phyloP scores from a whole-genome alignment of 2,888 invertebrate genomes.

The Eupithecia subumbrata region DNA sequence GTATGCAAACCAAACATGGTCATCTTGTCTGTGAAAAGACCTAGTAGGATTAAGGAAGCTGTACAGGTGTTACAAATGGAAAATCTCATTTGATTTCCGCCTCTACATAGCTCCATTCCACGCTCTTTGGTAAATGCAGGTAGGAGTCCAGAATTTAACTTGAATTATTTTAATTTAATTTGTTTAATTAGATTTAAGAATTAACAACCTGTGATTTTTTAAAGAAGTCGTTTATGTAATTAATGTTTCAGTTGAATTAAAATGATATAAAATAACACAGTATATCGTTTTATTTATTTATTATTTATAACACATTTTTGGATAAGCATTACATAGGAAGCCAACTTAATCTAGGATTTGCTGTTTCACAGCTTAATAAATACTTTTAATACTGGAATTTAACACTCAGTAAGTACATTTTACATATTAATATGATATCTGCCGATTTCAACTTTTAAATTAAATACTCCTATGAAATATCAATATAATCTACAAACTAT shows the following conservation, averaged over 20 bases:
- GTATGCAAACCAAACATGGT: not conserved
- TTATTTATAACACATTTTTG: conserved; percentile 6
- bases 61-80: not conserved
- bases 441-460: not conserved
- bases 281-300: conserved; percentile 19
- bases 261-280: conserved; percentile 28
- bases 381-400: conserved; percentile 35
- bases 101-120: not conserved
- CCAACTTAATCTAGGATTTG: conserved; percentile 18
- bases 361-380: conserved; percentile 48
- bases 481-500: not conserved
- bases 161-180: not conserved
- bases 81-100: conserved; percentile 1
- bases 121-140: conserved; percentile 8
- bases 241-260: conserved; percentile 29
- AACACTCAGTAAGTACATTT: conserved; percentile 39
- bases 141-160: not conserved
- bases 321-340: conserved; percentile 4
- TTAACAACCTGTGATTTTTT: conserved; percentile 72
- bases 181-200: conserved; percentile 46
- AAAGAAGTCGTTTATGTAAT: conserved; percentile 53
- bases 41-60: not conserved
- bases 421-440: not conserved
- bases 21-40: not conserved
- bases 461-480: not conserved